A percentile compares a stretch with the other conserved stretches of the same genome.
Evolutionary conservation across 2,113 vertebrate species (phyloP).

Genomic region (rat (Rattus norvegicus)): GRCr8 NC_086039.1:3842501-3843000

Average conservation of each 20-base stretch:
- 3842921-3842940: not conserved
- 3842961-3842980: not conserved
- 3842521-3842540: too few species aligned
- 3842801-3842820: conserved; percentile 99
- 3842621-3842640: too few species aligned
- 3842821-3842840: conserved; percentile 89
- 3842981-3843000: not conserved
- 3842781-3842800: conserved; percentile 91
- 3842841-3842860: conserved; percentile 73
- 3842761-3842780: conserved; percentile 94
- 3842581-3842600: too few species aligned
- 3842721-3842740: conserved; percentile 97
- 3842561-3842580: too few species aligned
- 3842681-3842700: too few species aligned
- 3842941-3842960: not conserved
- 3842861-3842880: not conserved
- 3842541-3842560: too few species aligned
- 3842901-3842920: not conserved
- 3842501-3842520: too few species aligned
- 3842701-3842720: conserved; percentile 96
- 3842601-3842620: too few species aligned
- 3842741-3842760: conserved; percentile 97
- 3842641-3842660: too few species aligned
- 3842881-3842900: not conserved
- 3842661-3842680: too few species aligned